A percentile compares a stretch with the other conserved stretches of the same genome.
phyloP scores from a whole-genome alignment of 2,888 invertebrate species.

The Mythimna pallens region DNA sequence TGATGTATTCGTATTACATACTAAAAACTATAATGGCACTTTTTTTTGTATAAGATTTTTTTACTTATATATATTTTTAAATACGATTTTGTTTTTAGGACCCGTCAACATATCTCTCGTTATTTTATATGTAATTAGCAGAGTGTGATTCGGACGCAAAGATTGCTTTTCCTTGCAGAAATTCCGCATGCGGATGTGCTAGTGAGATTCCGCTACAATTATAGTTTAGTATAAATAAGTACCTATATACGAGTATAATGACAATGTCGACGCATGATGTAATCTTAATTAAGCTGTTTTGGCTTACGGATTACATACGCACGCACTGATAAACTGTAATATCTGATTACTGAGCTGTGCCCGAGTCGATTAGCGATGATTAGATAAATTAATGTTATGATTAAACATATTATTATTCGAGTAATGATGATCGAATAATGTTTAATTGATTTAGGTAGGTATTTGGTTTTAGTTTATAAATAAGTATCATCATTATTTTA shows the following conservation, averaged over 20 bases:
- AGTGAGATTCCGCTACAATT: not conserved
- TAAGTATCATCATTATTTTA: no score
- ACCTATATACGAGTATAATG: constrained; percentile 33
- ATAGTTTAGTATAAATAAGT: not conserved
- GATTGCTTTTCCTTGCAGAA: no score
- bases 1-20: no score
- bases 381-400: constrained; percentile 36
- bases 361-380: constrained; percentile 45
- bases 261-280: constrained; percentile 48
- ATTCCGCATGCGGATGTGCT: not conserved
- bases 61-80: no score
- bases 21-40: no score
- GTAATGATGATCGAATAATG: constrained; percentile 1
- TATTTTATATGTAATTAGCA: no score
- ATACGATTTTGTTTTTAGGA: no score
- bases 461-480: not conserved
- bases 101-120: no score
- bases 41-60: no score
- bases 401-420: constrained; percentile 13
- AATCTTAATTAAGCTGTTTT: constrained; percentile 64
- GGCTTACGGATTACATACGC: constrained; percentile 53
- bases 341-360: constrained; percentile 53
- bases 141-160: no score
- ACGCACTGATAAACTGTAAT: constrained; percentile 52
- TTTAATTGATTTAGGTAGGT: not conserved